A percentile compares a stretch with the other conserved stretches of the same genome.
These are phyloP conservation scores for Himantopus leucocephalus DNA, from an alignment of 2,113 vertebrate genomes.

Conservation along the genomic window DNA sequence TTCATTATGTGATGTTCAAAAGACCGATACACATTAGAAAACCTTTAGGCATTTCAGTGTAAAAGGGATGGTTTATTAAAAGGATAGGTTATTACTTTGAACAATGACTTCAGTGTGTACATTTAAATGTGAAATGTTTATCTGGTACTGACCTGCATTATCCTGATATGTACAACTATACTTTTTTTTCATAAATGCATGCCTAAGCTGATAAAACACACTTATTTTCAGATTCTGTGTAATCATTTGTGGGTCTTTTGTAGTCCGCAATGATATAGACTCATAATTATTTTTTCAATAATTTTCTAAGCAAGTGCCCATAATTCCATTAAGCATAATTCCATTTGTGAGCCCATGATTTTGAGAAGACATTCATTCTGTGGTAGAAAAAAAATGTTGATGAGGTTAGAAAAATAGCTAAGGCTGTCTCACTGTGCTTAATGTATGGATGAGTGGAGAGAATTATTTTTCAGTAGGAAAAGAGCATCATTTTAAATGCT, in stretches of 20 bases:
- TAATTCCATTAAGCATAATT: too few species aligned
- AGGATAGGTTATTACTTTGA: constrained; percentile 44
- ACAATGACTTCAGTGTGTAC: not conserved
- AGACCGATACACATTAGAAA: constrained; percentile 38
- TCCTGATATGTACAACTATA: not conserved
- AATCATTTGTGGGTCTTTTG: not conserved
- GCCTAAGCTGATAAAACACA: not conserved
- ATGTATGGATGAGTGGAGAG: not conserved
- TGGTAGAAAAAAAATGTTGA: not conserved
- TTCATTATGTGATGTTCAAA: constrained; percentile 29
- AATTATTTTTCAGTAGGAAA: not conserved
- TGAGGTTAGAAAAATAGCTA: not conserved
- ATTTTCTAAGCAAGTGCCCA: not conserved
- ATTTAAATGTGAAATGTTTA: constrained; percentile 31
- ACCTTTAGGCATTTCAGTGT: constrained; percentile 34
- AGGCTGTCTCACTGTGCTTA: not conserved
- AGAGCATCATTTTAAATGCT: not conserved
- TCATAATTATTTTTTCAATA: not conserved
- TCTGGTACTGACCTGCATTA: not conserved
- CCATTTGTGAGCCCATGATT: not conserved
- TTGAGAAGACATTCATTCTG: not conserved
- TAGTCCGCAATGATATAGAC: not conserved
- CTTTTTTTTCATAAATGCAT: not conserved
- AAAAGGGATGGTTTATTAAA: constrained; percentile 54
- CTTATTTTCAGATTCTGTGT: not conserved